A percentile compares a stretch with the other conserved stretches of the same genome.
Evolutionary conservation across 1,140 invertebrate species (phyloP).

Genomic region (Batillaria attramentaria): DNA sequence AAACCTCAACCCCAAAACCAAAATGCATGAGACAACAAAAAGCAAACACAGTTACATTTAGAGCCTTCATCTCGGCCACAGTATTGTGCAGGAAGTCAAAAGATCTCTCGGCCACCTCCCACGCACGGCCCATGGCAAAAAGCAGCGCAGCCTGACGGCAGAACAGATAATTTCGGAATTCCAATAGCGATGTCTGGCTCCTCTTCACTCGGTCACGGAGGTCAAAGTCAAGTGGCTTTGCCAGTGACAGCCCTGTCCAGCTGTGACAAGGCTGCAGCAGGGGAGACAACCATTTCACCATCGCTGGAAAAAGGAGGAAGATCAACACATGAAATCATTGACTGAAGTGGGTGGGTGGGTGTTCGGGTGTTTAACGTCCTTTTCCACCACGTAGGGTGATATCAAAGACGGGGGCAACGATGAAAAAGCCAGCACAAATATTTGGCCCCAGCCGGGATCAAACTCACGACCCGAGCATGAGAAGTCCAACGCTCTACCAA

Average conservation of each 20-base stretch:
- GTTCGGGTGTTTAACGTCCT: no score
- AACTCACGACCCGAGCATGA: no score
- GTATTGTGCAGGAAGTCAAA: slow-evolving; percentile 90
- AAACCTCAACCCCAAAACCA: neutral
- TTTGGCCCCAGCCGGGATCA: no score
- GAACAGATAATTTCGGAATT: slow-evolving; percentile 95
- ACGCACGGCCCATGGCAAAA: slow-evolving; percentile 82
- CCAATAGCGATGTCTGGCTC: slow-evolving; percentile 83
- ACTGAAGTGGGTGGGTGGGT: no score
- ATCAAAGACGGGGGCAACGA: no score
- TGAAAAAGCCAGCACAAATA: no score
- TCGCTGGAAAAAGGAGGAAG: slow-evolving; percentile 72
- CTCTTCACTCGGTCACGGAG: slow-evolving; percentile 80
- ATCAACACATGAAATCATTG: no score
- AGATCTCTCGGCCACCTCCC: slow-evolving; percentile 88
- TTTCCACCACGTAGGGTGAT: no score
- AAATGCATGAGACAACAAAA: neutral
- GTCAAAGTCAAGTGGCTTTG: slow-evolving; percentile 78
- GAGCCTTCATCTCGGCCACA: slow-evolving; percentile 81
- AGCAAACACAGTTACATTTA: slow-evolving; percentile 77
- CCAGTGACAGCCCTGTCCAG: slow-evolving; percentile 87
- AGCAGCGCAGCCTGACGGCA: slow-evolving; percentile 92
- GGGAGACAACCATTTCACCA: slow-evolving; percentile 82
- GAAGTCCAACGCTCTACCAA: no score
- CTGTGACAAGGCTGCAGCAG: slow-evolving; percentile 84